Base-by-base conservation (phyloP, 2,888 invertebrate genomes). In the Ormyrus labotus region DNA sequence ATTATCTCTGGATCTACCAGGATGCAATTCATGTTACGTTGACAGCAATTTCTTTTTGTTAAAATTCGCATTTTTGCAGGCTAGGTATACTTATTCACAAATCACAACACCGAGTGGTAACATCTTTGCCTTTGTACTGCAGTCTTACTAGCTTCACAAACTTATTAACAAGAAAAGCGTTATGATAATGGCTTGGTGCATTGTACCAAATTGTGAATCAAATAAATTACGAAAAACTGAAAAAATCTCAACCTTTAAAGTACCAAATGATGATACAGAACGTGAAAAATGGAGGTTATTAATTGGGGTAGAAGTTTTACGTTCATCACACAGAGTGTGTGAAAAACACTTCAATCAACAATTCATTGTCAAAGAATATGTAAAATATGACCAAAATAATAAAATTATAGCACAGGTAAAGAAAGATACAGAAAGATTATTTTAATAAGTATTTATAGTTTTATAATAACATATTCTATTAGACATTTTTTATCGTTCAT, bases 311-410 rank as follows among this genome's bases (percentile, higher is more conserved):
- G 7, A 11, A 11, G n/a, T 58, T 58, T 4, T 58, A 13, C 58
- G 13, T n/a, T 58, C 58, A n/a, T 58, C 58, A n/a, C 11, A 58
- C n/a, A 10, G 58, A 58, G 58, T 58, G n/a, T 58, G 58, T 19
- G 58, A 58, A 58, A 58, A 58, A 58, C 58, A 58, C n/a, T 58
- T 58, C n/a, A n/a, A 58, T 58, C 11, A 58, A n/a, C n/a, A 58
- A n/a, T 58, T 6, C 3, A 13, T 58, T n/a, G n/a, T n/a, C 11
- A 10, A n/a, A 58, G 11, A 58, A n/a, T 58, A n/a, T 58, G 6
- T 58, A 7, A 11, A 58, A 11, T n/a, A 58, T n/a, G 13, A 11
- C 4, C 2, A 58, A 13, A 13, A 58, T 58, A 6, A 13, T n/a
- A 13, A 58, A 11, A 58, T 58, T n/a, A 58, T 58, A n/a, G 58